phyloP scores from a whole-genome alignment of 1,140 invertebrate genomes.

The Formica selysi region DNA sequence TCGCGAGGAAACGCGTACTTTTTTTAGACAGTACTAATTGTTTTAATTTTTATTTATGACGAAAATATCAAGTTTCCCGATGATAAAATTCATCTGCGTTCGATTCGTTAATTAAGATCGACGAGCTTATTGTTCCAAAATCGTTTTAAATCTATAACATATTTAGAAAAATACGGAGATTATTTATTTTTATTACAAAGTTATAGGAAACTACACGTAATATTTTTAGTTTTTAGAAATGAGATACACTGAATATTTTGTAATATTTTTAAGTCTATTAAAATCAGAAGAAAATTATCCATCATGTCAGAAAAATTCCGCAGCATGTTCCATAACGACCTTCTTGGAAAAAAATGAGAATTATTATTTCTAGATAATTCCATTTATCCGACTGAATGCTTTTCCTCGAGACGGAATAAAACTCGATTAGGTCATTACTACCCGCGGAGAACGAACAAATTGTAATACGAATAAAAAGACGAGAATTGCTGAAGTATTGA shows the following conservation, averaged over 20 bases:
- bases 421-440: conserved; percentile 16
- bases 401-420: neutral
- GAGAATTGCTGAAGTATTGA: neutral
- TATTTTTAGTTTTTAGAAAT: neutral
- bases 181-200: no score
- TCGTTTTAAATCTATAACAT: neutral
- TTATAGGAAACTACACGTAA: no score
- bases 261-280: neutral
- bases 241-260: neutral
- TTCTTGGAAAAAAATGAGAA: neutral
- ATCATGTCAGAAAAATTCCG: neutral
- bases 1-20: neutral
- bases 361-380: neutral
- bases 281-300: neutral
- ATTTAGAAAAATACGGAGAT: neutral
- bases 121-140: neutral
- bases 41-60: neutral
- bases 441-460: neutral
- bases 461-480: neutral
- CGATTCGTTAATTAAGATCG: no score
- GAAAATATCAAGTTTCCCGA: neutral
- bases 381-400: conserved; percentile 16
- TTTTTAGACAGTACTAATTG: neutral
- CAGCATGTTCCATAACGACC: neutral
- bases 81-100: neutral